Percentiles rank a stretch among this genome's conserved stretches.
These are phyloP conservation scores for Delia radicum DNA, from an alignment of 1,140 invertebrate genomes.

Conservation along the genomic window DNA sequence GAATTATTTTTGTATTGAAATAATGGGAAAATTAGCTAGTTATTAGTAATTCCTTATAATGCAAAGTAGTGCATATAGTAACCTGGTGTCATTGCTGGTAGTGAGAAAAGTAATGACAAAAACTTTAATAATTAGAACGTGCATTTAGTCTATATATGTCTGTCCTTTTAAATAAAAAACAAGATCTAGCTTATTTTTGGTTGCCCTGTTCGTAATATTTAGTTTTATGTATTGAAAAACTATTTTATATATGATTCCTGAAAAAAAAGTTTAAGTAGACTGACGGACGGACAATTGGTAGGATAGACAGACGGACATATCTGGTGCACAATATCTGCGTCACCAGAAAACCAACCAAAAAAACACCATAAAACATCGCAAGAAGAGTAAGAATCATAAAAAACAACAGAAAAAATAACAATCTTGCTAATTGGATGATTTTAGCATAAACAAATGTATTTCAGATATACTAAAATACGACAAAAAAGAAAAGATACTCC, in stretches of 20 bases:
- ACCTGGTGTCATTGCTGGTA: too few relatives aligned
- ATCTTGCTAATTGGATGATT: conserved; percentile 56
- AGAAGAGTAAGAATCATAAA: neutral
- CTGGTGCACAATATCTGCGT: conserved; percentile 40
- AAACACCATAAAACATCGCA: neutral
- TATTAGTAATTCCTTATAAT: too few relatives aligned
- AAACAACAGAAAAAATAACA: conserved; percentile 55
- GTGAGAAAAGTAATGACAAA: too few relatives aligned
- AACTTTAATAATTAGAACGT: too few relatives aligned
- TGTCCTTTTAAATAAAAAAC: too few relatives aligned
- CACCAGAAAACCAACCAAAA: neutral
- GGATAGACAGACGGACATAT: conserved; percentile 2
- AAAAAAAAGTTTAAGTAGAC: conserved; percentile 6
- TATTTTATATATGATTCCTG: conserved; percentile 15
- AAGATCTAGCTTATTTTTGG: too few relatives aligned
- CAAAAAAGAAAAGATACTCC: neutral
- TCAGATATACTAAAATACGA: conserved; percentile 24
- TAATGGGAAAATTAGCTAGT: too few relatives aligned
- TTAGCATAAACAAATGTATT: conserved; percentile 57
- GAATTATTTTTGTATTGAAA: too few relatives aligned
- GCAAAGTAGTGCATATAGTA: too few relatives aligned
- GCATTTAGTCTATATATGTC: too few relatives aligned
- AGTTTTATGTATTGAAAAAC: conserved; percentile 20
- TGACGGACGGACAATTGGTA: neutral
- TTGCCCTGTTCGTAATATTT: too few relatives aligned